These are phyloP conservation scores for Microcebus griseorufus DNA, from an alignment of 2,113 vertebrate species.

Conservation along the genomic window DNA sequence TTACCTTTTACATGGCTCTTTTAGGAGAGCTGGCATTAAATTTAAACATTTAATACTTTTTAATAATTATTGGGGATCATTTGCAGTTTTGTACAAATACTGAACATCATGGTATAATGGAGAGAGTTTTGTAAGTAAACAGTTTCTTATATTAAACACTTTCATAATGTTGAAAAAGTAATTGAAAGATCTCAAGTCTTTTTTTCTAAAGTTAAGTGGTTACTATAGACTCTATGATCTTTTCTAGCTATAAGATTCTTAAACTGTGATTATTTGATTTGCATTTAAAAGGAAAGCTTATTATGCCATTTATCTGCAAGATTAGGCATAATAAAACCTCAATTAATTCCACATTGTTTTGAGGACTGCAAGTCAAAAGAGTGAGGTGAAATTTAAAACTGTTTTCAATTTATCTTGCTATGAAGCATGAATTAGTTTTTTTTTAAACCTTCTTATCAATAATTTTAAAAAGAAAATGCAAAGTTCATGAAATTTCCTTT, in stretches of 20 bases:
- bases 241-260: slow-evolving; percentile 42
- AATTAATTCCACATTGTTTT: slow-evolving; percentile 31
- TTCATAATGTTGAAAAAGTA: neutral
- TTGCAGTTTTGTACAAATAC: neutral
- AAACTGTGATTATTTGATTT: slow-evolving; percentile 43
- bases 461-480: slow-evolving; percentile 17
- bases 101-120: neutral
- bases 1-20: neutral
- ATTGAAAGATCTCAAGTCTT: neutral
- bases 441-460: neutral
- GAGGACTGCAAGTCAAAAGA: neutral
- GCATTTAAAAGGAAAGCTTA: slow-evolving; percentile 4
- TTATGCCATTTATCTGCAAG: neutral
- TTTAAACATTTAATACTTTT: neutral
- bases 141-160: neutral
- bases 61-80: neutral
- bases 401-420: neutral
- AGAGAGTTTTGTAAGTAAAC: neutral
- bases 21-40: neutral
- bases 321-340: neutral
- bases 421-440: neutral
- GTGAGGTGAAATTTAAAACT: neutral
- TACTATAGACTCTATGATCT: neutral
- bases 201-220: neutral
- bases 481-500: neutral